Conservation (phyloP, 2,888 invertebrate species). For the Luperina nickerlii region DNA sequence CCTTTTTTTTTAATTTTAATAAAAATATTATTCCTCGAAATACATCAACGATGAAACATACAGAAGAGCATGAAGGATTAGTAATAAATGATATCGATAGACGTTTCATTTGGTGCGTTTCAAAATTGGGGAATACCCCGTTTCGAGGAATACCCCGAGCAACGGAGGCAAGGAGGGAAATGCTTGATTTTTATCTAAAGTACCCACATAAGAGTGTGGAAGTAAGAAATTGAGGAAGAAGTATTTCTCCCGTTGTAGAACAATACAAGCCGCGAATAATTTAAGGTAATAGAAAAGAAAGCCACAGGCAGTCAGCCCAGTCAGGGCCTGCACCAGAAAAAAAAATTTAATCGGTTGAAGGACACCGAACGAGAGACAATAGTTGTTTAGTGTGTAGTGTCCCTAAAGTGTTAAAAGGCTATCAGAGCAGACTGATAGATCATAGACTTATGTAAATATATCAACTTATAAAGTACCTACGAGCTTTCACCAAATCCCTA, state of each 20-base stretch:
- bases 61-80: too few relatives aligned
- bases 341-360: too few relatives aligned
- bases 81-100: too few relatives aligned
- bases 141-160: too few relatives aligned
- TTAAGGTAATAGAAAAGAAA: neutral
- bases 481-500: constrained; percentile 22
- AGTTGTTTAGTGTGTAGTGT: neutral
- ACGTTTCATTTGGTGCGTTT: too few relatives aligned
- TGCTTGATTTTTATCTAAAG: neutral
- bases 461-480: neutral
- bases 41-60: too few relatives aligned
- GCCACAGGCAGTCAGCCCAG: neutral
- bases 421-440: neutral
- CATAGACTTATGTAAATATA: neutral
- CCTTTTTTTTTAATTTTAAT: too few relatives aligned
- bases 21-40: too few relatives aligned
- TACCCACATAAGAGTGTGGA: too few relatives aligned
- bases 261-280: neutral
- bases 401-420: neutral
- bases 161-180: neutral
- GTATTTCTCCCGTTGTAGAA: neutral
- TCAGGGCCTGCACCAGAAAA: neutral
- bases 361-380: neutral
- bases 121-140: too few relatives aligned
- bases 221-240: too few relatives aligned